Percentiles rank a stretch among this genome's conserved stretches.
phyloP scores from a whole-genome alignment of 2,797 vertebrate genomes.

The Poeciliopsis paucimaculata region DNA sequence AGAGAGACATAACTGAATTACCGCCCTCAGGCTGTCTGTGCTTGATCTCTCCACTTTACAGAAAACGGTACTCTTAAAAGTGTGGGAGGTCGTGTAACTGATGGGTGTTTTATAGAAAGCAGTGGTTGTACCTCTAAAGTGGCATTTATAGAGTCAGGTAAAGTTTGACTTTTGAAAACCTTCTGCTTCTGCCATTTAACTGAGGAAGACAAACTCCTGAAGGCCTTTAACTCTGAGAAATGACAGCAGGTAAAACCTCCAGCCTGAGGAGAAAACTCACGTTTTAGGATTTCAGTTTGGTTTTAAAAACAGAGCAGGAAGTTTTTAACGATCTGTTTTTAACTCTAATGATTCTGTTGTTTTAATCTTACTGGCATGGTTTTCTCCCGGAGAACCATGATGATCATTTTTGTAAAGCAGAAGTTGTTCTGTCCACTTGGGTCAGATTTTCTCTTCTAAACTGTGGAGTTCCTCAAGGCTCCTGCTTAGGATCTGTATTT shows the following conservation, averaged over 20 bases:
- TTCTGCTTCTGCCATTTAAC: conserved; percentile 27
- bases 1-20: conserved; percentile 54
- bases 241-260: not conserved
- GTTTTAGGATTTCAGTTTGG: not conserved
- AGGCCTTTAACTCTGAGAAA: conserved; percentile 2
- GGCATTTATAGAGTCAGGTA: conserved; percentile 23
- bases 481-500: not conserved
- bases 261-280: not conserved
- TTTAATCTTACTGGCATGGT: not conserved
- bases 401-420: not conserved
- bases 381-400: not conserved
- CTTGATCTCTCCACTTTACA: conserved; percentile 58
- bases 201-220: conserved; percentile 17
- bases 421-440: not conserved
- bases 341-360: not conserved
- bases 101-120: conserved; percentile 42
- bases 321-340: not conserved
- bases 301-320: not conserved
- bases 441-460: not conserved
- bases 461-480: not conserved
- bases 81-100: conserved; percentile 46
- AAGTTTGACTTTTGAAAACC: conserved; percentile 19
- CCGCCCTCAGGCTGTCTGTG: conserved; percentile 54
- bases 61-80: conserved; percentile 44
- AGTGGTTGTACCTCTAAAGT: conserved; percentile 17